Percentiles rank a stretch among this genome's conserved stretches.
Evolutionary conservation across 1,140 invertebrate species (phyloP).

Genomic region (Hyles euphorbiae): DNA sequence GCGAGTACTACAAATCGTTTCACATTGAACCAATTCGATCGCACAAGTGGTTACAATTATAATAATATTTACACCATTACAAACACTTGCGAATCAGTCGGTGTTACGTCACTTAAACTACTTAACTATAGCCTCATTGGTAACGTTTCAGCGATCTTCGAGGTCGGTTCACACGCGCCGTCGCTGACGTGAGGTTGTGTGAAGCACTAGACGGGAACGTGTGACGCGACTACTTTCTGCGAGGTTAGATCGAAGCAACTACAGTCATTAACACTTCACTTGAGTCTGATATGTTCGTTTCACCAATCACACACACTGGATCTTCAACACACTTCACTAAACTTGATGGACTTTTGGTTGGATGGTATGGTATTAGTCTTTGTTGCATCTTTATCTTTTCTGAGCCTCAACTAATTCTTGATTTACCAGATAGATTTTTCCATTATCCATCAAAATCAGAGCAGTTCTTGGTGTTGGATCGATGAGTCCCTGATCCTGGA

Average conservation of each 20-base stretch:
- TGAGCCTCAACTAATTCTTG: too few relatives aligned
- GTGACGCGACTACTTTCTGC: not conserved
- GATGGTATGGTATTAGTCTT: too few relatives aligned
- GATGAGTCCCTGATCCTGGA: too few relatives aligned
- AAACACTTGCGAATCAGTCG: constrained; percentile 66
- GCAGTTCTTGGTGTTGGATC: too few relatives aligned
- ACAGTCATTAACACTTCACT: constrained; percentile 2
- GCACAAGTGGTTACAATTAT: constrained; percentile 53
- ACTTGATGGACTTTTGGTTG: not conserved
- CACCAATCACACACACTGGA: not conserved
- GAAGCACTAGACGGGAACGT: too few relatives aligned
- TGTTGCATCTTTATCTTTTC: too few relatives aligned
- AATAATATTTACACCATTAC: constrained; percentile 64
- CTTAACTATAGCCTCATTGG: constrained; percentile 4
- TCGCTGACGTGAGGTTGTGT: not conserved
- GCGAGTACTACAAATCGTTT: not conserved
- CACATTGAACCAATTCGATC: constrained; percentile 28
- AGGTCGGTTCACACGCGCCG: not conserved
- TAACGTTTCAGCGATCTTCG: not conserved
- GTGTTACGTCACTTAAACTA: constrained; percentile 25
- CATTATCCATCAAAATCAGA: too few relatives aligned
- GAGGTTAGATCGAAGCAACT: constrained; percentile 1
- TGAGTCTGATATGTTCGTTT: constrained; percentile 3
- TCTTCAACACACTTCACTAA: not conserved
- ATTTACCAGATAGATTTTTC: too few relatives aligned